Conservation (phyloP, 2,888 invertebrate species). For the Agapostemon virescens region DNA sequence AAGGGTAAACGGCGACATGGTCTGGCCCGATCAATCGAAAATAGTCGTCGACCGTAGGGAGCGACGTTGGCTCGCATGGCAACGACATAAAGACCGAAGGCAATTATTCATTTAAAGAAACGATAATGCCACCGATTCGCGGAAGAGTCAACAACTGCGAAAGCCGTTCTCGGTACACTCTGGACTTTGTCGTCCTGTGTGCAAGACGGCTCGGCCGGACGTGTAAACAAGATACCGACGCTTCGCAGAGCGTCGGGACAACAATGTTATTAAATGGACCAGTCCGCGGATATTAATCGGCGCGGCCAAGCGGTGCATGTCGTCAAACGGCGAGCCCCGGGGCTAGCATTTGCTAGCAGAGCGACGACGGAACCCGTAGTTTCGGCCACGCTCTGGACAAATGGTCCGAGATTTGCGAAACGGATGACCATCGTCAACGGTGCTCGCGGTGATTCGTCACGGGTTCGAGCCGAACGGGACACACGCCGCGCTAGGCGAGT, state of each 20-base stretch:
- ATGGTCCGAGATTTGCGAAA: constrained; percentile 41
- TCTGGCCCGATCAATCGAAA: background rate
- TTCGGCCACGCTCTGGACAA: constrained; percentile 26
- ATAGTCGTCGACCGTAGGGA: background rate
- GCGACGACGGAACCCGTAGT: constrained; percentile 15
- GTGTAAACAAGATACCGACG: constrained; percentile 69
- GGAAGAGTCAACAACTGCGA: constrained; percentile 66
- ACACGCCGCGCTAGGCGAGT: background rate
- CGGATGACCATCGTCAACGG: constrained; percentile 35
- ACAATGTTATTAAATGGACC: constrained; percentile 55
- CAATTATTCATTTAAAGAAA: constrained; percentile 64
- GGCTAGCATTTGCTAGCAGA: constrained; percentile 3
- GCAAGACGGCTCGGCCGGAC: constrained; percentile 27
- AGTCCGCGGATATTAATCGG: constrained; percentile 52
- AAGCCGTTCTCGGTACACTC: constrained; percentile 48
- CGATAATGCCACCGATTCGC: constrained; percentile 65
- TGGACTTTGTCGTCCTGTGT: constrained; percentile 67
- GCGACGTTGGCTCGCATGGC: constrained; percentile 8
- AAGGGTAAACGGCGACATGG: background rate
- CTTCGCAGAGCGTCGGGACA: constrained; percentile 30
- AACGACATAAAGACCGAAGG: constrained; percentile 43
- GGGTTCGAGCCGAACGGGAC: constrained; percentile 3
- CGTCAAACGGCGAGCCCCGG: constrained; percentile 23
- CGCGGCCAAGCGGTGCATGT: constrained; percentile 1
- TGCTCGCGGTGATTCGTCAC: constrained; percentile 34